A percentile compares a stretch with the other conserved stretches of the same genome.
These are phyloP conservation scores for Rhagoletis zephyria DNA, from an alignment of 1,140 invertebrate genomes.

Conservation along the genomic window DNA sequence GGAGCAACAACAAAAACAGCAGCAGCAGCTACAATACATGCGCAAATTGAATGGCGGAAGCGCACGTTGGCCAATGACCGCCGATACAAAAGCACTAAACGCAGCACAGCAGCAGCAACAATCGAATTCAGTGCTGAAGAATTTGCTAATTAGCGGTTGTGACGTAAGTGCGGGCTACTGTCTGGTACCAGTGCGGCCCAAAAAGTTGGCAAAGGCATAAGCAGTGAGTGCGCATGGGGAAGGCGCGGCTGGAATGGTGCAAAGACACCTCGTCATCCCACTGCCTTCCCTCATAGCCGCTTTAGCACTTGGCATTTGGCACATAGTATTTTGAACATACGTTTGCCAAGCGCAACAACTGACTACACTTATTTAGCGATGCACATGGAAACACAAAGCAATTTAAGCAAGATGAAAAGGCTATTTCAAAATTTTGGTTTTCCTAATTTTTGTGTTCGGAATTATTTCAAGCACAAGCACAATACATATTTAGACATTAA, in stretches of 20 bases:
- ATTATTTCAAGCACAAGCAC: neutral
- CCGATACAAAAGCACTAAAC: constrained; percentile 40
- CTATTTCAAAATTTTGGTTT: neutral
- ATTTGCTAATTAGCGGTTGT: constrained; percentile 91
- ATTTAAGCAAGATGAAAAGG: constrained; percentile 7
- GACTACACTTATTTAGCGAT: constrained; percentile 5
- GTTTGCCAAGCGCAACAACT: neutral
- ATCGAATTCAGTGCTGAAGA: constrained; percentile 83
- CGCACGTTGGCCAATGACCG: constrained; percentile 58
- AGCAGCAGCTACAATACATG: constrained; percentile 59
- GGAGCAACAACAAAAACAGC: constrained; percentile 59
- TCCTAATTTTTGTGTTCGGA: neutral
- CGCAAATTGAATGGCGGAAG: constrained; percentile 55
- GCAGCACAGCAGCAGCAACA: constrained; percentile 63
- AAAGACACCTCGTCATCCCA: neutral
- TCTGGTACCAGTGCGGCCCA: constrained; percentile 80
- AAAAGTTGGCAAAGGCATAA: constrained; percentile 71
- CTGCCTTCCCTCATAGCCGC: too few relatives aligned
- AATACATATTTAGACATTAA: neutral
- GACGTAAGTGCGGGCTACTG: constrained; percentile 92
- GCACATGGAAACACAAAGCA: constrained; percentile 14
- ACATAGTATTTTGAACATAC: constrained; percentile 19
- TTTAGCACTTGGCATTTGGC: neutral
- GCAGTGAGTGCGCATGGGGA: neutral
- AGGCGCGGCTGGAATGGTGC: neutral